Conservation (phyloP, 2,888 invertebrate genomes). For the Shargacucullia verbasci region DNA sequence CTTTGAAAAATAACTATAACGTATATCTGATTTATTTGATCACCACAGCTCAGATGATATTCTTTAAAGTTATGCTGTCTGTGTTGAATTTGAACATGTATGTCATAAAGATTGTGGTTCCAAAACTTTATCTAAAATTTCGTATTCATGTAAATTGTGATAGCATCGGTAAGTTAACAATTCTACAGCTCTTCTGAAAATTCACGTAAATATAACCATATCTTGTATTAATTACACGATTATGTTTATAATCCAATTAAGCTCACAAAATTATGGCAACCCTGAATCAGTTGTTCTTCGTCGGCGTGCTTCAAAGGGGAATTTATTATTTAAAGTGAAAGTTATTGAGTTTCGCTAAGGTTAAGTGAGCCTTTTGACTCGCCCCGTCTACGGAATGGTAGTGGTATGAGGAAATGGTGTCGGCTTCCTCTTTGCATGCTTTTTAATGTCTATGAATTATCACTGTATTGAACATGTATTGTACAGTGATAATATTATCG, state of each 20-base stretch:
- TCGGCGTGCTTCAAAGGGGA: slow-evolving; percentile 81
- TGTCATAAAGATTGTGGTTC: too few relatives aligned
- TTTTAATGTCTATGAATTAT: slow-evolving; percentile 58
- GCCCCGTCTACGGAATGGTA: slow-evolving; percentile 61
- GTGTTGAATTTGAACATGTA: too few relatives aligned
- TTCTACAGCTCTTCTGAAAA: slow-evolving; percentile 5
- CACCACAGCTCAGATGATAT: too few relatives aligned
- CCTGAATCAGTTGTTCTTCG: slow-evolving; percentile 78
- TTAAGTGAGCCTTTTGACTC: slow-evolving; percentile 86
- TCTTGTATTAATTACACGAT: slow-evolving; percentile 53
- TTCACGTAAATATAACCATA: slow-evolving; percentile 24
- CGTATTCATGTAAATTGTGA: too few relatives aligned
- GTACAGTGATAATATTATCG: too few relatives aligned
- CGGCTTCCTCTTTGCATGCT: slow-evolving; percentile 69
- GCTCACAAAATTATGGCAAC: slow-evolving; percentile 69
- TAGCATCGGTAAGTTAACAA: background rate
- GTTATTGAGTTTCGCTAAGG: slow-evolving; percentile 87
- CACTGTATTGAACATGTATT: too few relatives aligned
- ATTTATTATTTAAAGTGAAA: slow-evolving; percentile 88
- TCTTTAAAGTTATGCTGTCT: too few relatives aligned
- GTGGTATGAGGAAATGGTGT: slow-evolving; percentile 73
- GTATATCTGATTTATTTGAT: too few relatives aligned
- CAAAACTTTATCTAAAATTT: too few relatives aligned
- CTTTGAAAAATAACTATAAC: too few relatives aligned
- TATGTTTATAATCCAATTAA: slow-evolving; percentile 61